phyloP scores from a whole-genome alignment of 2,888 invertebrate species.

The Pollenia griseotomentosa region DNA sequence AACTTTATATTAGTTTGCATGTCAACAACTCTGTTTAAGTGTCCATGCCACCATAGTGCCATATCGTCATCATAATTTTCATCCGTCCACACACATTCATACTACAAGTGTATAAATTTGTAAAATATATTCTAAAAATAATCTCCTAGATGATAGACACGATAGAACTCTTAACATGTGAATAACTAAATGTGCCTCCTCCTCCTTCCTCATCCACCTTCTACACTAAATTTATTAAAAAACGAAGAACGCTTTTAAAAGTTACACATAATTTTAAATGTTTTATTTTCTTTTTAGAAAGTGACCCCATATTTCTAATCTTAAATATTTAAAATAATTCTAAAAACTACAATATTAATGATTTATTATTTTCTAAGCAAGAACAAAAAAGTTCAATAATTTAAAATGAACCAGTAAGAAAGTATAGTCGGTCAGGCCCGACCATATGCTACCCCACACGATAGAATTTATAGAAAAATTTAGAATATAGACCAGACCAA shows the following conservation, averaged over 20 bases:
- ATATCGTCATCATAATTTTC: conserved; percentile 9
- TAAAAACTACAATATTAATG: conserved; percentile 2
- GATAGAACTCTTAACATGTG: conserved; percentile 21
- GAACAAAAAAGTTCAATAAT: conserved; percentile 1
- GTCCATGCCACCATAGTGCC: background rate
- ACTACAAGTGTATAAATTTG: background rate
- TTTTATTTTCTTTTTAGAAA: conserved; percentile 2
- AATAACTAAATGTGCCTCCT: background rate
- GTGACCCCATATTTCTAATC: conserved; percentile 4
- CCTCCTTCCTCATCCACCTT: background rate
- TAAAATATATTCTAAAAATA: conserved; percentile 52
- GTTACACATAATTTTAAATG: conserved; percentile 2
- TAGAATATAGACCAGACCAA: no score
- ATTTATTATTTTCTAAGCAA: conserved; percentile 4
- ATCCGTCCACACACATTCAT: background rate
- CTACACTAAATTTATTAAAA: conserved; percentile 5
- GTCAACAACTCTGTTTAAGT: conserved; percentile 54
- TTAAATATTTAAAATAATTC: background rate
- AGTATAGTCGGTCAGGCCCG: no score
- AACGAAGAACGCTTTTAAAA: conserved; percentile 5
- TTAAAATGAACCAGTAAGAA: background rate
- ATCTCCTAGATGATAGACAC: conserved; percentile 25
- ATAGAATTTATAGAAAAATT: no score
- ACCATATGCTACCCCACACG: no score
- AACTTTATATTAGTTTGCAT: conserved; percentile 61